Evolutionary conservation across 1,140 invertebrate species (phyloP).

Genomic region (Lepidurus apus): DNA sequence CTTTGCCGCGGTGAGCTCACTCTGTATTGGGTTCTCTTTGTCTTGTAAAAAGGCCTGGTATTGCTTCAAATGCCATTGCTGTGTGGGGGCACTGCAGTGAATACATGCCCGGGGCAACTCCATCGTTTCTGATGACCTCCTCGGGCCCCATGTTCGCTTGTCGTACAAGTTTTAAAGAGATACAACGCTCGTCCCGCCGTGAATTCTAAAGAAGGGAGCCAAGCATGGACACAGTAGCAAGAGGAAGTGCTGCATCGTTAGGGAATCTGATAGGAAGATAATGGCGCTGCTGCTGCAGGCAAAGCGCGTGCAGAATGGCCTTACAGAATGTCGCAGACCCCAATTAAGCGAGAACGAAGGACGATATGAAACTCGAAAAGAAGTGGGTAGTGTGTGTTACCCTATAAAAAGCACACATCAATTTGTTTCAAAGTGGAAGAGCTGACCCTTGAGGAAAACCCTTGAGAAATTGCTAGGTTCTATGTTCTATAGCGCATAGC

Average conservation of each 20-base stretch:
- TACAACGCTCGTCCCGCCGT: background rate
- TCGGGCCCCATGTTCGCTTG: background rate
- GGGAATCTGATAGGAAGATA: background rate
- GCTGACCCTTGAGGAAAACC: no score
- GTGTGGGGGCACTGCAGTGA: background rate
- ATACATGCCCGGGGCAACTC: background rate
- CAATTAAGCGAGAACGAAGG: no score
- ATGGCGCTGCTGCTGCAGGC: background rate
- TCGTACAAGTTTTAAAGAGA: background rate
- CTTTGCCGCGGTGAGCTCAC: background rate
- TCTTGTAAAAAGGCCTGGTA: background rate
- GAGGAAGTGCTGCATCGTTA: background rate
- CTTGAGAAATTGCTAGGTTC: no score
- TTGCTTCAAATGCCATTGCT: conserved; percentile 6
- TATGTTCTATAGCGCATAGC: no score
- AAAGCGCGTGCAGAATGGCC: background rate
- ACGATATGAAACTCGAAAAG: no score
- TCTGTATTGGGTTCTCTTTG: background rate
- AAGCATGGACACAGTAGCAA: background rate
- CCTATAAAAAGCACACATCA: no score
- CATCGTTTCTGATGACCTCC: background rate
- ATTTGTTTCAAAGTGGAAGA: no score
- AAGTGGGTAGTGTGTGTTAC: no score
- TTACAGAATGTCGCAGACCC: background rate
- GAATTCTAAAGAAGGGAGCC: background rate